Base-by-base conservation (phyloP, 2,888 invertebrate species). In the Sinohyriopsis cumingii region DNA sequence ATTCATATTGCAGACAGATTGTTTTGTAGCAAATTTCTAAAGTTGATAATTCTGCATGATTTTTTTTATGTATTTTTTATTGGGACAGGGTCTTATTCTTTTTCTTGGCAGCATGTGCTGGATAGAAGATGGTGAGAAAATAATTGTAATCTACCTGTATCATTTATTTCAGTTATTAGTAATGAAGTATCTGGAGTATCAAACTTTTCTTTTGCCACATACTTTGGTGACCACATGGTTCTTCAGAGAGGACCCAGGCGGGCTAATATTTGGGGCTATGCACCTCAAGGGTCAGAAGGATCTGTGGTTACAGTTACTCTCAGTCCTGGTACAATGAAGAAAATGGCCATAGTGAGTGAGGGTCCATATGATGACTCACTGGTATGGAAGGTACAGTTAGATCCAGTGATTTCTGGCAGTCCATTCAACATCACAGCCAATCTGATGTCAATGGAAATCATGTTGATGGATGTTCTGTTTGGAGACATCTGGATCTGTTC, bases 401-500 rank as follows among this genome's bases (percentile, higher is more conserved):
- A 76, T 1, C 77, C 83, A 7, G 63, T 78, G 15, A 59, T 66
- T 12, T 64, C 67, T 20, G 69, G 71, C 60, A 82, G 82, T 7
- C 84, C 87, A 19, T 79, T 75, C 67, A 72, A 66, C 7, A 71
- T 87, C 28, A 72, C 65, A 9, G 86, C 81, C 24, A 63, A 63
- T 1, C 59, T 73, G 24, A 25, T 25, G 33, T 28, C 28, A 59
- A 59, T n/a, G 12, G 65, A n/a, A 24, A 55, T 64, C n/a, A 63
- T 73, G 12, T 24, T 88, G 5, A 72, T 61, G 3, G 81, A 87
- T 76, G 85, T 88, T 9, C 66, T 88, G 71, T 88, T 88, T 81
- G 89, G 89, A 12, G 88, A 89, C 74, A 84, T 89, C 1, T 88
- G 88, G 88, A 33, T 89, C 22, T 89, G 89, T 71, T 87, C 87